Evolutionary conservation across 2,113 vertebrate genomes (phyloP), one percentile per base, ranked within the genome.

Genomic region (Hirundichthys speculiger): DNA sequence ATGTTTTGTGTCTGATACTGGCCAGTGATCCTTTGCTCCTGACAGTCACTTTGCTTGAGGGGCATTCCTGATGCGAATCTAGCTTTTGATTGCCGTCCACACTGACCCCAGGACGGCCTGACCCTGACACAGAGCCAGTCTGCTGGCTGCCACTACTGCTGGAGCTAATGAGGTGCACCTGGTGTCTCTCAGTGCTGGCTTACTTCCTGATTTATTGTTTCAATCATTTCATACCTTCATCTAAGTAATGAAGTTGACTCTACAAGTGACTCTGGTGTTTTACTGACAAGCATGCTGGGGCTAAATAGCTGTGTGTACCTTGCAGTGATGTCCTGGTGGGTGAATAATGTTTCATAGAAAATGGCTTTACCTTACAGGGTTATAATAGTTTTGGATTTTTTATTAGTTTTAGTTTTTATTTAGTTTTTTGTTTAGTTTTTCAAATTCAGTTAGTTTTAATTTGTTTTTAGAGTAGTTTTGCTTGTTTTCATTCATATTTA

Each of bases 1-100:
- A 1, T 59, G 59, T 47, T 51, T 45, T 20, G 46, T 19, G 21
- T 63, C n/a, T 65, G 60, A 69, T 55, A 30, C 40, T 39, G 63
- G 64, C 63, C 69, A 18, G 20, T 15, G 8, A 42, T 52, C 41
- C 55, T 45, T 69, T 38, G 59, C 51, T 60, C 46, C 21, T 21
- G 64, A 70, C 67, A 18, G 69, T 68, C 38, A 13, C 66, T 38
- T 58, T 38, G 61, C 82, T 83, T 48, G 54, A 64, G 80, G 80
- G 80, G 71, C 69, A 71, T 63, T 85, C 79, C 69, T 76, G 59
- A 73, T 75, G 47, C 77, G 82, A 88, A 83, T 85, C 81, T 64
- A 74, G 49, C 70, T 76, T 85, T 90, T 90, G 83, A 89, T 90
- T 90, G 82, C 79, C 47, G 45, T 80, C 73, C 67, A 70, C 48